phyloP scores from a whole-genome alignment of 1,140 invertebrate species.

The Adelges cooleyi region DNA sequence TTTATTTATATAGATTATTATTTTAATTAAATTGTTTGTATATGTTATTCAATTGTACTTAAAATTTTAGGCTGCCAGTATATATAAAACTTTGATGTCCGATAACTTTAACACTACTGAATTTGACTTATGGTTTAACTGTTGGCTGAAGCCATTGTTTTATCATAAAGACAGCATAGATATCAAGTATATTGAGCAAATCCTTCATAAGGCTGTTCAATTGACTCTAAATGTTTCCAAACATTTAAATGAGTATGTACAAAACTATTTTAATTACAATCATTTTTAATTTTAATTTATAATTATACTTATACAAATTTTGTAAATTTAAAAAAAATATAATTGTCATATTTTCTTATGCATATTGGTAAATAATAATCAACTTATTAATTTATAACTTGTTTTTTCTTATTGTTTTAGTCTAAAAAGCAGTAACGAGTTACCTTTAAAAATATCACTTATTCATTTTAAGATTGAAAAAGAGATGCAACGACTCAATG shows the following conservation, averaged over 20 bases:
- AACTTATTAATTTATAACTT: no score
- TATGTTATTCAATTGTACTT: not conserved
- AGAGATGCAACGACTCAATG: not conserved
- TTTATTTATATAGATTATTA: not conserved
- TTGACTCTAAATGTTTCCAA: not conserved
- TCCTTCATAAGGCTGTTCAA: conserved; percentile 8
- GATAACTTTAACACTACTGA: not conserved
- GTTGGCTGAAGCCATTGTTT: conserved; percentile 12
- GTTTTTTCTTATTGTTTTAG: not conserved
- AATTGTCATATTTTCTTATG: no score
- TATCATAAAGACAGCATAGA: not conserved
- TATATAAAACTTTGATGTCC: conserved; percentile 9
- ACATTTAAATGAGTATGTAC: not conserved
- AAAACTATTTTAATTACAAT: no score
- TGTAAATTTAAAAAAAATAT: not conserved
- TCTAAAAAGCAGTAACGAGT: not conserved
- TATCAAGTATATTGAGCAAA: conserved; percentile 3
- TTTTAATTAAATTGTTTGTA: no score
- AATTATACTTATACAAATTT: no score
- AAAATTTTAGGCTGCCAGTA: not conserved
- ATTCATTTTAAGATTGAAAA: conserved; percentile 7
- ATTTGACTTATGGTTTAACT: conserved; percentile 11
- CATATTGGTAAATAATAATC: no score
- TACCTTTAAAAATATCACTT: conserved; percentile 13
- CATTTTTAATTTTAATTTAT: not conserved